Base-by-base conservation (phyloP, 2,113 vertebrate species). In the Paralichthys olivaceus region DNA sequence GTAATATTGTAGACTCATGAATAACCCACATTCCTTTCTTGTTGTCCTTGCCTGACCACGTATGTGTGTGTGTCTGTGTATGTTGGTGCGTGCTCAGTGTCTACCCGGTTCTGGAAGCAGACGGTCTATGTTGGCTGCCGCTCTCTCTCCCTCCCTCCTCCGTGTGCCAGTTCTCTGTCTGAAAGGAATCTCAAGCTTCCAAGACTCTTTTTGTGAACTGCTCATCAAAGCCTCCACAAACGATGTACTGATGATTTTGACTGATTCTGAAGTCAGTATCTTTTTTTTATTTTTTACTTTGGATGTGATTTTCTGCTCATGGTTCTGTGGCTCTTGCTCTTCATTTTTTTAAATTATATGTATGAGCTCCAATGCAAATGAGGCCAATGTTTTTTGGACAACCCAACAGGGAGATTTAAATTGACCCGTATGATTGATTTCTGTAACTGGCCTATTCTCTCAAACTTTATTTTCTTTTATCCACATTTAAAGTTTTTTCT, bases 121-220 rank as follows among this genome's bases (percentile, higher is more conserved):
- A 84, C 71, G 12, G 77, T 82, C 80, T 72, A 66, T 79, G 68
- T 79, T 91, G 82, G 85, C 89, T 26, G 63, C 69, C 23, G 68
- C 53, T 43, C 58, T 56, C 74, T 68, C 25, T 40, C 59, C 20
- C 11, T 40, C 32, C 59, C 29, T 47, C 75, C 58, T 72, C 66
- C 25, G 26, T 72, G 80, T 25, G 74, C 80, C 86, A 90, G 82
- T 79, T 87, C 74, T 67, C 71, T 37, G 59, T 84, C 84, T 88
- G 60, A 91, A 84, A 86, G 54, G 81, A 90, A 86, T 89, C 83
- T 75, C 77, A 34, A 60, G 81, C 83, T 91, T 88, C 84, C 77
- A 89, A 90, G 79, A 69, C 53, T 67, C 62, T 72, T 84, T 87
- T 86, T 86, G 80, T 85, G 83, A 89, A 88, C 74, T 34, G 69